Conservation (phyloP, 1,140 invertebrate genomes). For the Hermatobates lingyangjiaoensis region DNA sequence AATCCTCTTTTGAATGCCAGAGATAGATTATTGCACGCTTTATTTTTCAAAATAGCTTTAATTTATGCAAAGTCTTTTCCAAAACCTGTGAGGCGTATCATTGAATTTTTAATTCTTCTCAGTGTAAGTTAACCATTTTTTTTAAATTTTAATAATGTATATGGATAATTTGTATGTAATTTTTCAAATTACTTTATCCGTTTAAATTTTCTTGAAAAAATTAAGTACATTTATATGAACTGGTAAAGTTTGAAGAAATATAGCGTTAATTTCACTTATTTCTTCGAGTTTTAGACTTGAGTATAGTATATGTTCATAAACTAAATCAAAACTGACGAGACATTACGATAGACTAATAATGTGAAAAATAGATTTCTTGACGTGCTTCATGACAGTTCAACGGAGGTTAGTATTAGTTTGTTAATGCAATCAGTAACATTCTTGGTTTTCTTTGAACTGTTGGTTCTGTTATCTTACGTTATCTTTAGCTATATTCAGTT, state of each 20-base stretch:
- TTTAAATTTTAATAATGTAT: background rate
- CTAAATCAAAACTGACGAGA: too few relatives aligned
- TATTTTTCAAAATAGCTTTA: slow-evolving; percentile 80
- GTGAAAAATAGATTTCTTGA: too few relatives aligned
- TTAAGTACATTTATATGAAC: background rate
- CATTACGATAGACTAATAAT: too few relatives aligned
- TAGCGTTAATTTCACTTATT: background rate
- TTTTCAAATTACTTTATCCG: background rate
- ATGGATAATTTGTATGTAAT: background rate
- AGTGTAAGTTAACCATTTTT: slow-evolving; percentile 36
- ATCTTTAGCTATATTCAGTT: too few relatives aligned
- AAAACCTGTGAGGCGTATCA: slow-evolving; percentile 57
- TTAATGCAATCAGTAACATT: too few relatives aligned
- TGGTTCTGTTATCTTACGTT: too few relatives aligned
- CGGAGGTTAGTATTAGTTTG: too few relatives aligned
- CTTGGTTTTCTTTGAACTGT: too few relatives aligned
- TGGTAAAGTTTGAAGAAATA: background rate
- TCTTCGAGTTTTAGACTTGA: background rate
- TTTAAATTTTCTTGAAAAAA: background rate
- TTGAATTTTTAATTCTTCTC: slow-evolving; percentile 78
- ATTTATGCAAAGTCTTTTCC: slow-evolving; percentile 80
- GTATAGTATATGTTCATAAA: background rate
- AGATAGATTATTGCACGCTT: slow-evolving; percentile 84
- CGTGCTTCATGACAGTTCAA: too few relatives aligned
- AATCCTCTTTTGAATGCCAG: slow-evolving; percentile 66